Base-by-base conservation (phyloP, 1,140 invertebrate species). In the Drosophila pandora region DNA sequence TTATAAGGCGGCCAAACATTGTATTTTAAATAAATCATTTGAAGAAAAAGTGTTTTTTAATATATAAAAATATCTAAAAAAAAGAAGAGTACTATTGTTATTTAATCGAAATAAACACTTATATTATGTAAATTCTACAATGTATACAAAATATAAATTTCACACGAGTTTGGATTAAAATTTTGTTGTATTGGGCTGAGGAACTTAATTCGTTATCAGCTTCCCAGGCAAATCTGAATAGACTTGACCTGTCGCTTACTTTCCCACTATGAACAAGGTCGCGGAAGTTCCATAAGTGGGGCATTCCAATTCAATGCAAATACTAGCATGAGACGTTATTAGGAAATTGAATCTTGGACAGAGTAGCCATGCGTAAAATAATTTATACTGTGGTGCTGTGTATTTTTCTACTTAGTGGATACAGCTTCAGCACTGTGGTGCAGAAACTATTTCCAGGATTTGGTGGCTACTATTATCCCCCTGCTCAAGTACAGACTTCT, bases 131-230 rank as follows among this genome's bases (percentile, higher is more conserved):
- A 5, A 28, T 28, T 4, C 5, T 28, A 1, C 25, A 28, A 28
- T 6, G 7, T 28, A 6, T 28, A 4, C 5, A 28, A 28, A 1
- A 28, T 6, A 28, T 6, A 28, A 25, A 25, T 25, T 4, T 25
- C 25, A 25, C 25, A 25, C 4, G 25, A 28, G 6, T 28, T 28
- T 28, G 34, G 3, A 37, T n/a, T 32, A 2, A 2, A 10, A 10
- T 37, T 9, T n/a, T 37, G 12, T 12, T 37, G 1, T 39, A 7
- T 43, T 47, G 43, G 2, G 2, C 21, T 12, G 9, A 23, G 43
- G 43, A 3, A 9, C 17, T 5, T 12, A 10, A 41, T 1, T 43
- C 25, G 63, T 73, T 84, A 84, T 84, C 81, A 77, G 77, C 41
- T 32, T n/a, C 39, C n/a, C 10, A 41, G 4, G 21, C 52, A 47